phyloP scores from a whole-genome alignment of 2,888 invertebrate species.

The Philonicus albiceps region DNA sequence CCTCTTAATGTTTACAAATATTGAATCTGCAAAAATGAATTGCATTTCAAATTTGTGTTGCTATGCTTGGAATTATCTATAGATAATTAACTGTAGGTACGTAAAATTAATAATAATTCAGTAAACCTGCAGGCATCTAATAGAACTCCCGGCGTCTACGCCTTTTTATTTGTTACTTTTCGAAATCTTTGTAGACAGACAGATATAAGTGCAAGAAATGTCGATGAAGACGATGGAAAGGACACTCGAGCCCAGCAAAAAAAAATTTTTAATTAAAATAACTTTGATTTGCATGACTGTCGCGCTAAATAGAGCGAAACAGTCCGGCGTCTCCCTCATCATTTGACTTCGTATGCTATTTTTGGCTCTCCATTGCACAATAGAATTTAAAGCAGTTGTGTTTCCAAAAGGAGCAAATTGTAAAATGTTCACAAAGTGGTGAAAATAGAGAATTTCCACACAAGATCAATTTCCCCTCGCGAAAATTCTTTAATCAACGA shows the following conservation, averaged over 20 bases:
- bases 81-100: too few relatives aligned
- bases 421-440: background rate
- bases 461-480: conserved; percentile 9
- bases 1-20: too few relatives aligned
- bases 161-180: background rate
- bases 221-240: background rate
- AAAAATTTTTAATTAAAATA: conserved; percentile 13
- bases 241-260: background rate
- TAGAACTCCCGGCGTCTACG: too few relatives aligned
- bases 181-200: background rate
- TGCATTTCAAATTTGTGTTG: too few relatives aligned
- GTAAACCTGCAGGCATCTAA: too few relatives aligned
- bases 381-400: conserved; percentile 23
- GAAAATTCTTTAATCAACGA: conserved; percentile 25
- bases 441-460: conserved; percentile 1
- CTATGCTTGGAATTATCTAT: too few relatives aligned
- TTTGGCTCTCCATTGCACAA: conserved; percentile 21
- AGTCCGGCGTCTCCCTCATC: conserved; percentile 15
- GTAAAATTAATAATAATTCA: too few relatives aligned
- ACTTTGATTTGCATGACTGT: conserved; percentile 26
- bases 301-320: background rate
- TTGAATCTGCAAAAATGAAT: too few relatives aligned
- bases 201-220: background rate
- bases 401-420: conserved; percentile 5
- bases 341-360: background rate